A percentile compares a stretch with the other conserved stretches of the same genome.
Evolutionary conservation across 2,888 invertebrate species (phyloP).

Genomic region (Piscicola geometra): DNA sequence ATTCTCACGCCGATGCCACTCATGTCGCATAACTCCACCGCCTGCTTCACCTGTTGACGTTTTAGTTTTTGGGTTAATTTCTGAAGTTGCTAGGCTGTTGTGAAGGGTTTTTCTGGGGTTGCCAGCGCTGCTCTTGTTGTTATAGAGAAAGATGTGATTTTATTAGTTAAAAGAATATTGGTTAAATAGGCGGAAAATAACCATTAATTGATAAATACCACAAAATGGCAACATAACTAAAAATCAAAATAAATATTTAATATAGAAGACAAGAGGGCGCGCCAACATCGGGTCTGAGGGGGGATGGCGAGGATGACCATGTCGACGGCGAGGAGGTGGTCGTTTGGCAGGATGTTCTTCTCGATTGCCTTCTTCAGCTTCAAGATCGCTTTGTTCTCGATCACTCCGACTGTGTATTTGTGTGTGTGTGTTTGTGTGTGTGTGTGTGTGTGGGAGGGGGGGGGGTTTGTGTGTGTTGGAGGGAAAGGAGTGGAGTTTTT

Average conservation of each 20-base stretch:
- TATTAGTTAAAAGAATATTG: no score
- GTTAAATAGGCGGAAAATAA: no score
- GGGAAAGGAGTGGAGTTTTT: background rate
- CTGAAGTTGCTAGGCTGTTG: background rate
- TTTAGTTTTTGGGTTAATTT: no score
- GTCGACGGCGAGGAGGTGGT: slow-evolving; percentile 3
- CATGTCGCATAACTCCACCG: background rate
- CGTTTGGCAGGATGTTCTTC: background rate
- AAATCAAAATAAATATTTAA: no score
- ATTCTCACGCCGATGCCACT: background rate
- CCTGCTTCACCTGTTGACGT: slow-evolving; percentile 12
- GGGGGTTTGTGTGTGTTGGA: no score
- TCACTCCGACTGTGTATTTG: background rate
- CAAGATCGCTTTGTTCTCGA: background rate
- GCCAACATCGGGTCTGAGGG: slow-evolving; percentile 26
- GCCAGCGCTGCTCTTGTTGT: no score
- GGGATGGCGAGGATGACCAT: slow-evolving; percentile 24
- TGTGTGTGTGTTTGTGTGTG: background rate
- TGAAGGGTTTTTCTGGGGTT: background rate
- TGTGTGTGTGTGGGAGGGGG: background rate
- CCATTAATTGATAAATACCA: no score
- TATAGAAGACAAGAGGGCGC: no score
- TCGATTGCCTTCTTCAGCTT: background rate
- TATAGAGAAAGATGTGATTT: no score
- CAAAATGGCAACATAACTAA: no score